Percentiles rank a stretch among this genome's conserved stretches.
Evolutionary conservation across 2,797 vertebrate genomes (phyloP).

Genomic region (Psittacula derbiana): DNA sequence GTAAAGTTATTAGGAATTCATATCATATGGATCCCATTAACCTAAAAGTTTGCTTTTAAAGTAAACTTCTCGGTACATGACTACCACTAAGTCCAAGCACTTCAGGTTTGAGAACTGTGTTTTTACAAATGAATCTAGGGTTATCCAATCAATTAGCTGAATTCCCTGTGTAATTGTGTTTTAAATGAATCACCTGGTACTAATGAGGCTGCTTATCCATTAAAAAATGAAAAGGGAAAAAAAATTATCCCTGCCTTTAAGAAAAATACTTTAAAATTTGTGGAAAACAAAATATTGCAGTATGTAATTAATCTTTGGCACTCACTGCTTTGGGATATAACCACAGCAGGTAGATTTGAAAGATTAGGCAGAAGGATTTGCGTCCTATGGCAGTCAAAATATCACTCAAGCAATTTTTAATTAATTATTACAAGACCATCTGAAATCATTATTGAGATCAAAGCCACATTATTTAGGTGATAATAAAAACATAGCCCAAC

Average conservation of each 20-base stretch:
- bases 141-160: slow-evolving; percentile 63
- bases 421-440: neutral
- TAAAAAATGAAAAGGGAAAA: neutral
- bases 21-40: slow-evolving; percentile 80
- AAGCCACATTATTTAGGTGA: neutral
- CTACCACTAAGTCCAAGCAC: slow-evolving; percentile 63
- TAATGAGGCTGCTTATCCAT: slow-evolving; percentile 55
- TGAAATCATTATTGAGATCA: neutral
- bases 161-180: slow-evolving; percentile 65
- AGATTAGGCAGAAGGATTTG: neutral
- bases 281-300: neutral
- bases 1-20: slow-evolving; percentile 60
- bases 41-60: slow-evolving; percentile 69
- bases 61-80: slow-evolving; percentile 60
- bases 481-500: neutral
- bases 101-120: slow-evolving; percentile 56
- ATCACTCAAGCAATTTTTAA: neutral
- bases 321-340: neutral
- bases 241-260: neutral
- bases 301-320: neutral
- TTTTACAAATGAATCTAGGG: slow-evolving; percentile 71
- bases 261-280: neutral
- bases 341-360: slow-evolving; percentile 2
- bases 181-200: slow-evolving; percentile 67
- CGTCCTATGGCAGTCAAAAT: neutral